Evolutionary conservation across 2,888 invertebrate species (phyloP).

Genomic region (Xestia ashworthii): DNA sequence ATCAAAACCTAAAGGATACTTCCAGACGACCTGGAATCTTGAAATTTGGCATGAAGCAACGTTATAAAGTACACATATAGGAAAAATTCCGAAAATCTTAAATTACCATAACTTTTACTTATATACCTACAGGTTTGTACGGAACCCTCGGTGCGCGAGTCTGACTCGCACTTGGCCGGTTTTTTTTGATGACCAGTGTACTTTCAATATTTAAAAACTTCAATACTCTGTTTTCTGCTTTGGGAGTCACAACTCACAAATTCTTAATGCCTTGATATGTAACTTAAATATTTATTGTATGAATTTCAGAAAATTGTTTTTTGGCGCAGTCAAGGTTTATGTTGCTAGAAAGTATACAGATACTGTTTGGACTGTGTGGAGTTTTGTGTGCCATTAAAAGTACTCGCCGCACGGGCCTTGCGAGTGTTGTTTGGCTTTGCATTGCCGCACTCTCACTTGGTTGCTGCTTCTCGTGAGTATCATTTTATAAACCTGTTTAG

Average conservation of each 20-base stretch:
- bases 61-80: too few species aligned
- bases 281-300: conserved; percentile 38
- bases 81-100: too few species aligned
- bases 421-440: conserved; percentile 93
- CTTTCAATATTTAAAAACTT: conserved; percentile 10
- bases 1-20: too few species aligned
- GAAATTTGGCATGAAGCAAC: too few species aligned
- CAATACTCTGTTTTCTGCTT: conserved; percentile 1
- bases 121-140: too few species aligned
- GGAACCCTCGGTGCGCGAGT: too few species aligned
- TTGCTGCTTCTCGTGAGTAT: conserved; percentile 93
- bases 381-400: conserved; percentile 90
- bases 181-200: too few species aligned
- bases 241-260: background rate
- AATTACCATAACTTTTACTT: too few species aligned
- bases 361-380: conserved; percentile 96
- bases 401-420: conserved; percentile 77
- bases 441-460: conserved; percentile 92
- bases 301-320: conserved; percentile 95
- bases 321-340: conserved; percentile 98
- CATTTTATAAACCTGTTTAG: conserved; percentile 11
- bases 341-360: conserved; percentile 97
- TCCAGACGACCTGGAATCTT: too few species aligned
- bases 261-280: background rate
- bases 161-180: too few species aligned